Conservation (phyloP, 2,797 vertebrate species). For the Coranthus polyacanthus region DNA sequence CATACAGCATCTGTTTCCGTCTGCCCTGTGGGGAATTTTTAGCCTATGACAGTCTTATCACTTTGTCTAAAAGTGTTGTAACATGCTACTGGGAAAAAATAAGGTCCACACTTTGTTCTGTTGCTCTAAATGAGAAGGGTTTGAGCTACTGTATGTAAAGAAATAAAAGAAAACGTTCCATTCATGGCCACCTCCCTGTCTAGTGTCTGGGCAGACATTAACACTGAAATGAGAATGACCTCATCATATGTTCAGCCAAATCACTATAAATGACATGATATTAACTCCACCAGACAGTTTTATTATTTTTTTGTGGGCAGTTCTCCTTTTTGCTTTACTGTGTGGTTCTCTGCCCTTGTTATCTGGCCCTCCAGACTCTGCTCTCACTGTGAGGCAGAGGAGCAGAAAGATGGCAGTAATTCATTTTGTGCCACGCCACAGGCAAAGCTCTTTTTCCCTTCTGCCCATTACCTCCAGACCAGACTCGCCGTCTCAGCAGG, state of each 20-base stretch:
- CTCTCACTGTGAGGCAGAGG: slow-evolving; percentile 71
- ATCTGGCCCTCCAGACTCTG: slow-evolving; percentile 77
- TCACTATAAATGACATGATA: slow-evolving; percentile 73
- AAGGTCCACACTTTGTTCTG: too few species aligned
- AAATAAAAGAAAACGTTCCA: too few species aligned
- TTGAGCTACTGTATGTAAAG: too few species aligned
- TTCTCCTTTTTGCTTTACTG: slow-evolving; percentile 72
- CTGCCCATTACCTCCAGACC: slow-evolving; percentile 73
- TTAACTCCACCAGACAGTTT: slow-evolving; percentile 69
- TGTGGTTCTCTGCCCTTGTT: slow-evolving; percentile 76
- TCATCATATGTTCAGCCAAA: slow-evolving; percentile 71
- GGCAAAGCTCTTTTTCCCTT: slow-evolving; percentile 66
- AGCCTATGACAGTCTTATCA: too few species aligned
- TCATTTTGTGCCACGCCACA: slow-evolving; percentile 75
- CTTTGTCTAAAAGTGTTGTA: too few species aligned
- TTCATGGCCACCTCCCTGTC: too few species aligned
- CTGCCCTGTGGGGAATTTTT: too few species aligned
- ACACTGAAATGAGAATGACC: slow-evolving; percentile 73
- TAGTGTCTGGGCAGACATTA: slow-evolving; percentile 60
- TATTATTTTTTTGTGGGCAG: slow-evolving; percentile 48
- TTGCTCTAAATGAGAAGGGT: too few species aligned
- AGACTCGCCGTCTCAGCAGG: slow-evolving; percentile 71
- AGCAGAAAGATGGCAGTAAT: slow-evolving; percentile 80
- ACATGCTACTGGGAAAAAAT: too few species aligned
- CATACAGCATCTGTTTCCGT: too few species aligned